Percentiles rank a stretch among this genome's conserved stretches.
These are phyloP conservation scores for Oncopodura yosiiana DNA, from an alignment of 1,140 invertebrate species.

Conservation along the genomic window DNA sequence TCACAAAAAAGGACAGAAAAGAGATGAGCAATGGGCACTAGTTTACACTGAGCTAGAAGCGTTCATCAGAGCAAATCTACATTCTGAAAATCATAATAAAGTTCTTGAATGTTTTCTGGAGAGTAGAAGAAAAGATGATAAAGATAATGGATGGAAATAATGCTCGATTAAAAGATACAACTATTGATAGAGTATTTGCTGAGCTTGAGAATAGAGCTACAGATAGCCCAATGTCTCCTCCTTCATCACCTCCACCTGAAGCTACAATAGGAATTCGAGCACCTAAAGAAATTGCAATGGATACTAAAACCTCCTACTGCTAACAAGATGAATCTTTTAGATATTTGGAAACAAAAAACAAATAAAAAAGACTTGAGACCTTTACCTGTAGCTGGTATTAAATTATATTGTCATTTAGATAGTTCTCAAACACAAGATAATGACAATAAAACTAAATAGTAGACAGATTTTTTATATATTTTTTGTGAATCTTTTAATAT, in stretches of 20 bases:
- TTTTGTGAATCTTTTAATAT: too few relatives aligned
- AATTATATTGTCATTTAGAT: constrained; percentile 25
- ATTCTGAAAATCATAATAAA: constrained; percentile 58
- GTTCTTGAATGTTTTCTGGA: constrained; percentile 76
- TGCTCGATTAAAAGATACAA: constrained; percentile 12
- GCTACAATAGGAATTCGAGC: constrained; percentile 36
- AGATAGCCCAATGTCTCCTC: constrained; percentile 63
- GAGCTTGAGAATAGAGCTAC: constrained; percentile 5
- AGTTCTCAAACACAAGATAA: too few relatives aligned
- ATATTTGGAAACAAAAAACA: constrained; percentile 25
- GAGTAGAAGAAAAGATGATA: constrained; percentile 51
- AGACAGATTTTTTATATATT: too few relatives aligned
- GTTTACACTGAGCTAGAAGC: constrained; percentile 83
- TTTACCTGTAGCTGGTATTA: constrained; percentile 8
- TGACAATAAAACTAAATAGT: too few relatives aligned
- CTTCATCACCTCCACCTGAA: constrained; percentile 63
- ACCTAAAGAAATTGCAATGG: neutral
- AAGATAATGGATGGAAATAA: constrained; percentile 37
- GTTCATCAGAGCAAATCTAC: constrained; percentile 64
- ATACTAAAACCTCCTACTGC: neutral
- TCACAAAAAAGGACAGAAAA: constrained; percentile 43
- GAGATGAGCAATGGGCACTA: constrained; percentile 79
- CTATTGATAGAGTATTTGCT: constrained; percentile 2
- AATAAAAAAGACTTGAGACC: constrained; percentile 18
- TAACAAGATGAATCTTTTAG: constrained; percentile 6